A percentile compares a stretch with the other conserved stretches of the same genome.
These are phyloP conservation scores for Sparidentex hasta DNA, from an alignment of 2,797 vertebrate species.

Conservation along the genomic window DNA sequence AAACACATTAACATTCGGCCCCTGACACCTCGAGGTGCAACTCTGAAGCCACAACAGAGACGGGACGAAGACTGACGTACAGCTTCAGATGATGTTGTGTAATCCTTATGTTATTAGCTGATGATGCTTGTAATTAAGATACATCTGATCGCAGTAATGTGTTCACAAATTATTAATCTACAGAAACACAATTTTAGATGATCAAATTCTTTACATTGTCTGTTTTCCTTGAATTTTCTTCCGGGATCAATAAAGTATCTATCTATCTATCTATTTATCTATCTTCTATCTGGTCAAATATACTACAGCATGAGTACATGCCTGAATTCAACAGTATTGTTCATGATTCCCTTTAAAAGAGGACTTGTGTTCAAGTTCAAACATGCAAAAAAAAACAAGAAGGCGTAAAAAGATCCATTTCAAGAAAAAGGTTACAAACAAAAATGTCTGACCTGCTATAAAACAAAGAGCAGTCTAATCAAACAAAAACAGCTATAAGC, in stretches of 20 bases:
- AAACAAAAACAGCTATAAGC: background rate
- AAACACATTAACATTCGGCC: slow-evolving; percentile 54
- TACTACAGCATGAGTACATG: background rate
- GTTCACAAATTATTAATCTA: background rate
- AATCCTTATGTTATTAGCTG: background rate
- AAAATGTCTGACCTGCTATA: background rate
- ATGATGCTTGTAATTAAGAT: background rate
- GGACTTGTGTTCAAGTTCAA: background rate
- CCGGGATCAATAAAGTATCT: too few relatives aligned
- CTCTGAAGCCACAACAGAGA: slow-evolving; percentile 25
- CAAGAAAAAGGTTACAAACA: background rate
- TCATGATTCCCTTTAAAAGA: background rate
- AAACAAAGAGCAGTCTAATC: background rate
- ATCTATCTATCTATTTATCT: too few relatives aligned
- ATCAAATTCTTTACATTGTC: background rate
- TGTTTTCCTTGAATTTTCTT: too few relatives aligned
- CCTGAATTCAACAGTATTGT: too few relatives aligned
- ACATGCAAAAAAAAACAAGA: background rate
- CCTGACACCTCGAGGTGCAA: slow-evolving; percentile 36
- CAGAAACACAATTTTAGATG: background rate
- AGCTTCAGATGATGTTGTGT: background rate
- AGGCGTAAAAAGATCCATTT: background rate
- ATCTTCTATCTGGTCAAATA: background rate
- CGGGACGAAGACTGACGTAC: slow-evolving; percentile 3
- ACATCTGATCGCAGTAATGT: background rate